phyloP scores from a whole-genome alignment of 2,888 invertebrate genomes.

The Caradrina clavipalpis region DNA sequence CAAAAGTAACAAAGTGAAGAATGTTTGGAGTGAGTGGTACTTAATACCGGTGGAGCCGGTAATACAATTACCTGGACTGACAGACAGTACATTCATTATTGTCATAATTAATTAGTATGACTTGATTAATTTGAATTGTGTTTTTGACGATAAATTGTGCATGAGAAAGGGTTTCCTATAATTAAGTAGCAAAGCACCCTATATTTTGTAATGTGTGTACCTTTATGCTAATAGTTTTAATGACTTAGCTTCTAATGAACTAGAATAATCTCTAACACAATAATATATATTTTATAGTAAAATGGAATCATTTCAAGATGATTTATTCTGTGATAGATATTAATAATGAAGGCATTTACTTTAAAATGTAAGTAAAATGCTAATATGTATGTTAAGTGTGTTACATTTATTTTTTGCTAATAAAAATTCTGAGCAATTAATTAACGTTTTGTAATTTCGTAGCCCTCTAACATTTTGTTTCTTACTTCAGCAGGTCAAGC shows the following conservation, averaged over 20 bases:
- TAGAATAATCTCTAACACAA: constrained; percentile 50
- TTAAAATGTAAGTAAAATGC: constrained; percentile 24
- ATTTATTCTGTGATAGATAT: constrained; percentile 66
- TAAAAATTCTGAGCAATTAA: constrained; percentile 22
- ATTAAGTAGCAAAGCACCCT: constrained; percentile 17
- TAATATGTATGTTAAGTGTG: constrained; percentile 20
- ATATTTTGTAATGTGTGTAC: constrained; percentile 40
- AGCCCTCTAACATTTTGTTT: neutral
- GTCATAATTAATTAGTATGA: constrained; percentile 8
- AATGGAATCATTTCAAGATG: constrained; percentile 65
- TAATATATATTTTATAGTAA: constrained; percentile 57
- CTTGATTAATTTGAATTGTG: constrained; percentile 28
- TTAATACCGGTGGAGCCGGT: constrained; percentile 47
- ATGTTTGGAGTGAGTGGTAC: constrained; percentile 37
- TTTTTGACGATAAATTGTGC: constrained; percentile 31
- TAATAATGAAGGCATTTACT: constrained; percentile 51
- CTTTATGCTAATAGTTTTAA: constrained; percentile 48
- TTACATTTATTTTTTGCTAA: constrained; percentile 41
- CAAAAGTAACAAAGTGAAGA: constrained; percentile 19
- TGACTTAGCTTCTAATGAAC: constrained; percentile 39
- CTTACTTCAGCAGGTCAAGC: too few relatives aligned
- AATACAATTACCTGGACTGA: constrained; percentile 22
- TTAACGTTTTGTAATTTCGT: neutral
- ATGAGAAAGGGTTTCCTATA: constrained; percentile 13
- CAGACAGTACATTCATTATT: constrained; percentile 28